Percentiles rank a stretch among this genome's conserved stretches.
These are phyloP conservation scores for Morphnarchus princeps DNA, from an alignment of 2,113 vertebrate genomes.

Conservation along the genomic window DNA sequence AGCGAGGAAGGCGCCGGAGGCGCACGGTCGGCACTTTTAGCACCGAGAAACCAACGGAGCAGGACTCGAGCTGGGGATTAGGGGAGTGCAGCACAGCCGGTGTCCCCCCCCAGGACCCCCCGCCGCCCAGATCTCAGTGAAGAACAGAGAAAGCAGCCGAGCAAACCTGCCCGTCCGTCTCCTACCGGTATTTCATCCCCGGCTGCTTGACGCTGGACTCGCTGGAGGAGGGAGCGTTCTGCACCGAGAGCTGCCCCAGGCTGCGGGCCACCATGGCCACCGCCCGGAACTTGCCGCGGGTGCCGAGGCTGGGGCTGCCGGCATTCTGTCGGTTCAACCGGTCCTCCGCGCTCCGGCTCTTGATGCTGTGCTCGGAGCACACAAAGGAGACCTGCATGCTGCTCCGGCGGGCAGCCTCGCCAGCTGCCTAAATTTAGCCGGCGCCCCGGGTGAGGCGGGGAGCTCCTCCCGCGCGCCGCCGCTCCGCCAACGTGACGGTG, in stretches of 20 bases:
- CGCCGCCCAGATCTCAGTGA: rapidly evolving
- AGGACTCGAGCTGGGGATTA: not conserved
- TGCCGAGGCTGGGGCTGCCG: constrained; percentile 87
- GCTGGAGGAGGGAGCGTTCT: constrained; percentile 79
- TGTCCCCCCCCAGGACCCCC: not conserved
- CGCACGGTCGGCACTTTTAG: not conserved
- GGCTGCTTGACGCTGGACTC: constrained; percentile 80
- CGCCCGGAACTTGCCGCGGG: constrained; percentile 86
- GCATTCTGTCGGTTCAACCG: constrained; percentile 85
- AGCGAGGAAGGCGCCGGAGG: not conserved
- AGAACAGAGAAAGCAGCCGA: not conserved
- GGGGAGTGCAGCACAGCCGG: not conserved
- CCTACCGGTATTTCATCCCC: constrained; percentile 96
- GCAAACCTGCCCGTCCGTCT: not conserved
- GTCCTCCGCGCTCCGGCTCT: constrained; percentile 87
- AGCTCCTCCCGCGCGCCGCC: constrained; percentile 42
- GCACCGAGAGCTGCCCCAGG: constrained; percentile 90
- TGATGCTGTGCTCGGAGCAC: constrained; percentile 91
- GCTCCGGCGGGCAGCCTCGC: constrained; percentile 33
- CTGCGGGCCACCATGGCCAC: constrained; percentile 96
- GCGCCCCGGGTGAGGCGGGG: constrained; percentile 46
- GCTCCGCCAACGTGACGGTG: constrained; percentile 48
- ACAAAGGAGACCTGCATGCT: constrained; percentile 95
- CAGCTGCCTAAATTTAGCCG: constrained; percentile 61
- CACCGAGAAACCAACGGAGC: not conserved